Evolutionary conservation across 2,797 vertebrate species (phyloP).

Genomic region (Tenualosa thibaudeaui): DNA sequence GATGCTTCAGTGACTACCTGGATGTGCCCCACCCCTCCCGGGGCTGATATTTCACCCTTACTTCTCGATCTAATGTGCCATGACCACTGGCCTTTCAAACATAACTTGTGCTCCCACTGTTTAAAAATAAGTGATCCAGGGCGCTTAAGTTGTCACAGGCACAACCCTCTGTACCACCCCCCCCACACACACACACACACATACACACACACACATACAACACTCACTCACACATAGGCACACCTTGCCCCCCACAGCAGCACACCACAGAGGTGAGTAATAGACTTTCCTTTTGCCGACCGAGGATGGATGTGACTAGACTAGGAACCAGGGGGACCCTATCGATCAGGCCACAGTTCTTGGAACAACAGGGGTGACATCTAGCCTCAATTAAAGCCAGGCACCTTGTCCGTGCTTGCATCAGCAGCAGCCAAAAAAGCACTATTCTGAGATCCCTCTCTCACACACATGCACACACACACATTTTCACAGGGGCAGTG

Average conservation of each 20-base stretch:
- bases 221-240: background rate
- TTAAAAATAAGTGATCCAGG: slow-evolving; percentile 19
- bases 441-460: background rate
- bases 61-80: slow-evolving; percentile 9
- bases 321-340: slow-evolving; percentile 15
- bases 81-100: slow-evolving; percentile 23
- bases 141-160: background rate
- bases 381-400: slow-evolving; percentile 22
- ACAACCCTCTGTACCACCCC: background rate
- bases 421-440: background rate
- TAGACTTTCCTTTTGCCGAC: slow-evolving; percentile 18
- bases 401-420: background rate
- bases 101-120: slow-evolving; percentile 4
- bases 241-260: background rate
- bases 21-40: background rate
- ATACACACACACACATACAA: background rate
- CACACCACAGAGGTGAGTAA: slow-evolving; percentile 7
- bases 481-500: background rate
- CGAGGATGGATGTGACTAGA: slow-evolving; percentile 7
- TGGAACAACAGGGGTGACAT: slow-evolving; percentile 23
- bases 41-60: slow-evolving; percentile 7
- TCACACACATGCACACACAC: background rate
- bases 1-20: slow-evolving; percentile 16
- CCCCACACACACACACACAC: background rate
- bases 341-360: slow-evolving; percentile 12